Conservation (phyloP, 2,888 invertebrate genomes). For the Diabrotica balteata region DNA sequence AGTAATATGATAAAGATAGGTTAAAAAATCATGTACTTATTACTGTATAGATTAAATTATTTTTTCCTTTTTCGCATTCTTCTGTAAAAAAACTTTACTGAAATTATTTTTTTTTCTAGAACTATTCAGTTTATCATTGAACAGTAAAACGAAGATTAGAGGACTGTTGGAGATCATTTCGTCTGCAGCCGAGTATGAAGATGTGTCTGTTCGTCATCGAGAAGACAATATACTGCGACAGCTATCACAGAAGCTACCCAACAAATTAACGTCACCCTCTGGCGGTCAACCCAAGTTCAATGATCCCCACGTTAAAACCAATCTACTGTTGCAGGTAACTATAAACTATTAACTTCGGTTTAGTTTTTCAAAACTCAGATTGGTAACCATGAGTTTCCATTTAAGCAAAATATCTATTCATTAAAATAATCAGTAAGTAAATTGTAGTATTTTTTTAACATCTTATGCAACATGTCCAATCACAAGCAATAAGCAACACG, state of each 20-base stretch:
- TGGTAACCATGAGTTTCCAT: too few species aligned
- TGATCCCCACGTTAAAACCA: constrained; percentile 97
- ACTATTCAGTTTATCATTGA: constrained; percentile 95
- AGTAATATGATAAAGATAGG: too few species aligned
- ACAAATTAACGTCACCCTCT: constrained; percentile 68
- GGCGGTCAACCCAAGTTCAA: constrained; percentile 81
- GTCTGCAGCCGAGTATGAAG: constrained; percentile 96
- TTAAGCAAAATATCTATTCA: too few species aligned
- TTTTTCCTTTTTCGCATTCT: too few species aligned
- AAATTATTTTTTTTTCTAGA: constrained; percentile 67
- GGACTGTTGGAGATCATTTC: constrained; percentile 98
- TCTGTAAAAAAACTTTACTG: too few species aligned
- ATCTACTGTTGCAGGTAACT: constrained; percentile 80
- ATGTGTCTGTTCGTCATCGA: constrained; percentile 91
- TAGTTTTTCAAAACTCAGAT: too few species aligned
- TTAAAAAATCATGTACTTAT: too few species aligned
- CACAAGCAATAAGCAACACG: too few species aligned
- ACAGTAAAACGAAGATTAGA: constrained; percentile 96
- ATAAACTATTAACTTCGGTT: too few species aligned
- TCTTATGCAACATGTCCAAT: not conserved
- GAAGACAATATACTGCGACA: constrained; percentile 86
- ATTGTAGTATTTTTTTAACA: not conserved
- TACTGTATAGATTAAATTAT: too few species aligned
- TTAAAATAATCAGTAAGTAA: too few species aligned
- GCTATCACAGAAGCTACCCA: constrained; percentile 64